These are phyloP conservation scores for Plebejus anna DNA, from an alignment of 2,888 invertebrate species.

Conservation along the genomic window DNA sequence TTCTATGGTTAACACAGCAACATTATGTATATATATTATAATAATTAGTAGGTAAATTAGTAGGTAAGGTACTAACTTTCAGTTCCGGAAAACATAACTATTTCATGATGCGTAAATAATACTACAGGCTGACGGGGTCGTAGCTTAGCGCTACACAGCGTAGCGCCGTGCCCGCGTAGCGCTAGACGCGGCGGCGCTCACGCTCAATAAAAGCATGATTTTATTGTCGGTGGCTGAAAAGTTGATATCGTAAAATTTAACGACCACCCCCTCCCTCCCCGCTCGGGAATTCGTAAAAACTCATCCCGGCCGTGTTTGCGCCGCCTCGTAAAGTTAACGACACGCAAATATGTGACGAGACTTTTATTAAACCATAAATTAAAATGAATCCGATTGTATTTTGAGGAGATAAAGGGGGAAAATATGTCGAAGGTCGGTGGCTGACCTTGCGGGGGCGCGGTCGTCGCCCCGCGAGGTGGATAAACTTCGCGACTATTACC, in stretches of 20 bases:
- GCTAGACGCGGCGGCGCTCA: constrained; percentile 25
- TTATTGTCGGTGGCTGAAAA: constrained; percentile 56
- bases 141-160: neutral
- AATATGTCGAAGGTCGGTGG: neutral
- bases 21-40: too few species aligned
- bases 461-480: neutral
- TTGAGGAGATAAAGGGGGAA: neutral
- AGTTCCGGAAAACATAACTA: neutral
- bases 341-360: constrained; percentile 20
- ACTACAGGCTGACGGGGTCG: neutral
- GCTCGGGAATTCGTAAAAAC: constrained; percentile 10
- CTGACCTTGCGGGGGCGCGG: neutral
- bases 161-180: neutral
- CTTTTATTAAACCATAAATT: constrained; percentile 19
- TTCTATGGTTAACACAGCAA: neutral
- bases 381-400: constrained; percentile 2
- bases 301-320: neutral
- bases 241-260: constrained; percentile 61
- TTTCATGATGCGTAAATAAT: neutral
- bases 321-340: constrained; percentile 19
- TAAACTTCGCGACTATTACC: neutral
- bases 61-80: neutral
- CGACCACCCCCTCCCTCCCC: constrained; percentile 42
- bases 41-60: neutral
- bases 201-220: constrained; percentile 44